Evolutionary conservation across 2,888 invertebrate genomes (phyloP).

Genomic region (Nomada fabriciana): DNA sequence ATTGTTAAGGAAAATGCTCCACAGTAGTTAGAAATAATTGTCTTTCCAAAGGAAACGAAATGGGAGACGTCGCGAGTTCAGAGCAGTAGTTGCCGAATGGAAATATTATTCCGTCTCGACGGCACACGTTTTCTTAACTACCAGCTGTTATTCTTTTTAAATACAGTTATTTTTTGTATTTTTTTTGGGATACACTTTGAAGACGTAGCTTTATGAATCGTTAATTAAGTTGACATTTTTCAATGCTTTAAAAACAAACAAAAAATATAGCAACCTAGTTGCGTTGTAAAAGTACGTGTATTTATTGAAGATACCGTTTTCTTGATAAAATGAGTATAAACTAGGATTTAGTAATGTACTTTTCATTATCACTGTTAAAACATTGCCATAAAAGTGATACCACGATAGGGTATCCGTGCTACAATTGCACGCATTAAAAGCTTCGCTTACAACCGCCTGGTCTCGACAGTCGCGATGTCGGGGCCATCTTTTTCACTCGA

Average conservation of each 20-base stretch:
- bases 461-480: neutral
- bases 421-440: neutral
- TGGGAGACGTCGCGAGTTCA: constrained; percentile 13
- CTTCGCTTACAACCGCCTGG: neutral
- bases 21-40: constrained; percentile 56
- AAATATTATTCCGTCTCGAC: constrained; percentile 59
- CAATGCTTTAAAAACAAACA: too few species aligned
- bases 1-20: constrained; percentile 22
- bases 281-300: too few species aligned
- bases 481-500: constrained; percentile 9
- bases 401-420: too few species aligned
- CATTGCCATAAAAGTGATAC: too few species aligned
- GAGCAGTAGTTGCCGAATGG: constrained; percentile 54
- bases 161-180: neutral
- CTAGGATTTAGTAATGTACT: too few species aligned
- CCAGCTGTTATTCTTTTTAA: constrained; percentile 1
- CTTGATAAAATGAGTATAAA: too few species aligned
- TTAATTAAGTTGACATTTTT: neutral
- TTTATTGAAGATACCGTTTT: too few species aligned
- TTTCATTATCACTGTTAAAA: too few species aligned
- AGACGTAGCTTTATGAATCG: neutral
- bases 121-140: neutral
- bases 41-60: constrained; percentile 44
- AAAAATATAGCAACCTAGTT: too few species aligned
- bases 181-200: neutral